Evolutionary conservation across 2,797 vertebrate species (phyloP).

Genomic region (Falco berigora): DNA sequence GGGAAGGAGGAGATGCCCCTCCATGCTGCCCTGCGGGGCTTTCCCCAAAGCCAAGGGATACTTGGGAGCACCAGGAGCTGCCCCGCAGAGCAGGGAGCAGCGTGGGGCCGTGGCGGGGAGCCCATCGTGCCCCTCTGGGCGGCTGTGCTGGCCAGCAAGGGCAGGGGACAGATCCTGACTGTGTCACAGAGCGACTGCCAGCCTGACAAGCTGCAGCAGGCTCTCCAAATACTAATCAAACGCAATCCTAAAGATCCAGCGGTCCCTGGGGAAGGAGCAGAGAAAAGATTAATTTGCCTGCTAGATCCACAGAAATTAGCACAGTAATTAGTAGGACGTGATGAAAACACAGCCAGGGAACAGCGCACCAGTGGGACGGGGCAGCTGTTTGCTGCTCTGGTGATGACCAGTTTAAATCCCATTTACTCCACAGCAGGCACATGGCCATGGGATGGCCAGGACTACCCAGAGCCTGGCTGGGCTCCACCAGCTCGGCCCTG

Average conservation of each 20-base stretch:
- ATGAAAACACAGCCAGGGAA: background rate
- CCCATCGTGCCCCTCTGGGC: background rate
- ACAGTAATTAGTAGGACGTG: background rate
- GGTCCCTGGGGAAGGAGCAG: background rate
- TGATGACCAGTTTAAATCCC: background rate
- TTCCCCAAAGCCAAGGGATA: background rate
- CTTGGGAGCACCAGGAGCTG: rapidly evolving
- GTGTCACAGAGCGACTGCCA: rapidly evolving
- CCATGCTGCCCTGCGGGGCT: rapidly evolving
- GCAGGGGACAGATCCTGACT: background rate
- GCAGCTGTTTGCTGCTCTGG: background rate
- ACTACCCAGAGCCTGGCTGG: background rate
- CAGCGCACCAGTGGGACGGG: background rate
- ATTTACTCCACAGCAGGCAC: background rate
- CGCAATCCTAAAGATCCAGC: background rate
- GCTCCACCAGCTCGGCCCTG: background rate
- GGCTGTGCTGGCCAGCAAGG: background rate
- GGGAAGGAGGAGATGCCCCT: background rate
- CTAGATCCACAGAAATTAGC: background rate
- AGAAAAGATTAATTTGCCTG: background rate
- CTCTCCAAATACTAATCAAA: background rate
- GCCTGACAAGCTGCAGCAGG: background rate
- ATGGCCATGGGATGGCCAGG: background rate
- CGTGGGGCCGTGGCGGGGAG: rapidly evolving
- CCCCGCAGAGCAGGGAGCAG: background rate